These are phyloP conservation scores for Cepaea nemoralis DNA, from an alignment of 1,140 invertebrate species.

Conservation along the genomic window DNA sequence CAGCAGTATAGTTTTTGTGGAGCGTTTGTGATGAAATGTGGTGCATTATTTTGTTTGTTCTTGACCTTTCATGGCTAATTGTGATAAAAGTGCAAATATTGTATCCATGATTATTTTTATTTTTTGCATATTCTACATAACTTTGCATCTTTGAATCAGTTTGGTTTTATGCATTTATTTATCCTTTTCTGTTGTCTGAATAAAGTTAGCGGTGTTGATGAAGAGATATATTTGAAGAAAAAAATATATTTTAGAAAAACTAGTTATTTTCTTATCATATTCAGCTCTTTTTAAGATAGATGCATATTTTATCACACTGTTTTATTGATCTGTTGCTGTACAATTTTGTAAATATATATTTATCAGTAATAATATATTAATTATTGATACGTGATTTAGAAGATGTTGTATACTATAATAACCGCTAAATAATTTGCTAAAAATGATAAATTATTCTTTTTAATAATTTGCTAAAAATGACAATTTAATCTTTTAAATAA, in stretches of 20 bases:
- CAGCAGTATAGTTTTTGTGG: slow-evolving; percentile 37
- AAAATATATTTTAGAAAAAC: background rate
- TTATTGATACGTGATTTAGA: background rate
- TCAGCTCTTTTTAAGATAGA: background rate
- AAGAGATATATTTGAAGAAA: background rate
- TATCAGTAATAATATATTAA: slow-evolving; percentile 27
- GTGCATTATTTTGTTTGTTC: slow-evolving; percentile 5
- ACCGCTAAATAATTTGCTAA: background rate
- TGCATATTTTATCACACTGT: background rate
- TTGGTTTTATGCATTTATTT: background rate
- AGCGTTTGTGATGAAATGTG: slow-evolving; percentile 38
- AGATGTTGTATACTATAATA: too few species aligned
- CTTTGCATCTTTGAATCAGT: background rate
- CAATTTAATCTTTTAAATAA: background rate
- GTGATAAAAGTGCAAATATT: slow-evolving; percentile 25
- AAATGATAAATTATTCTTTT: background rate
- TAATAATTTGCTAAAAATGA: background rate
- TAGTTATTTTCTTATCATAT: background rate
- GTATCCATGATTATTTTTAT: background rate
- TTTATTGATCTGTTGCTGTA: background rate
- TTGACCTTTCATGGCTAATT: background rate
- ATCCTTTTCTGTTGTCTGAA: background rate
- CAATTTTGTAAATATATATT: slow-evolving; percentile 6
- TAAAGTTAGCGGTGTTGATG: background rate
- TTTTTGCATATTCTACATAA: background rate